phyloP scores from a whole-genome alignment of 2,113 vertebrate species.

The Brienomyrus brachyistius region DNA sequence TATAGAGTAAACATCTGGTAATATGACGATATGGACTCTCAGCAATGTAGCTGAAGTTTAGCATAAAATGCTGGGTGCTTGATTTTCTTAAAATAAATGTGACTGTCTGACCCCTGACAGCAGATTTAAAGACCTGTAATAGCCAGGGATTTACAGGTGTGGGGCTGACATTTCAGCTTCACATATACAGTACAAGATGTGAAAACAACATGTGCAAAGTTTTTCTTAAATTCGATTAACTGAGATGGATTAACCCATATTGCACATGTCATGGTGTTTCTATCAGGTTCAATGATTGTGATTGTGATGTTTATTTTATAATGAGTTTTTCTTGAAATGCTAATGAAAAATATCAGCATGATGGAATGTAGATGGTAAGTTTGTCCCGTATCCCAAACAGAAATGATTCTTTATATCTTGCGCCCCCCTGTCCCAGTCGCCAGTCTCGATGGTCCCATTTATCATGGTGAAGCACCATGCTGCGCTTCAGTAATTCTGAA shows the following conservation, averaged over 20 bases:
- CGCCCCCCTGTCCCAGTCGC: background rate
- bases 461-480: background rate
- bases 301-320: background rate
- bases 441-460: background rate
- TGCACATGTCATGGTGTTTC: background rate
- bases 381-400: background rate
- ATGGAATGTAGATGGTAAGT: background rate
- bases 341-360: background rate
- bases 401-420: background rate
- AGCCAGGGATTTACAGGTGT: background rate
- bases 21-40: background rate
- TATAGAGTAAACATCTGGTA: background rate
- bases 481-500: background rate
- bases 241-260: background rate
- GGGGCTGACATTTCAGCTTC: background rate
- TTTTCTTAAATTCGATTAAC: background rate
- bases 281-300: background rate
- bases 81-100: background rate
- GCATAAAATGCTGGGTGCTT: background rate
- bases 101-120: background rate
- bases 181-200: background rate
- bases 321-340: background rate
- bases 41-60: background rate
- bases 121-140: background rate
- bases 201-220: background rate